These are phyloP conservation scores for Athripsodes cinereus DNA, from an alignment of 2,888 invertebrate species.

Conservation along the genomic window DNA sequence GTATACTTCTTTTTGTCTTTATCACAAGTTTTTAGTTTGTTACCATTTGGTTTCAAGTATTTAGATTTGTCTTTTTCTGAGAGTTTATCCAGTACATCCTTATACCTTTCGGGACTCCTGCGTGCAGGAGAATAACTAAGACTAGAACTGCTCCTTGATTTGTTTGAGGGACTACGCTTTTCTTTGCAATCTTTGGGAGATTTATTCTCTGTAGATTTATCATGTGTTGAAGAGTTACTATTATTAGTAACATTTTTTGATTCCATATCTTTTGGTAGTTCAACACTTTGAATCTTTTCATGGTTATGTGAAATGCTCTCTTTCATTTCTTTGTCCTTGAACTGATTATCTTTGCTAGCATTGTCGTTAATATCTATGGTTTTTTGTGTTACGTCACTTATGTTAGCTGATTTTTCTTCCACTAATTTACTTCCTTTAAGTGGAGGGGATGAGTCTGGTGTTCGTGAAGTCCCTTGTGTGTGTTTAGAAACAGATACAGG, in stretches of 20 bases:
- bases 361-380: too few relatives aligned
- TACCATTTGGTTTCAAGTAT: slow-evolving; percentile 36
- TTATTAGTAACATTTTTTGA: neutral
- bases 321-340: neutral
- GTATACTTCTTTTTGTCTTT: slow-evolving; percentile 19
- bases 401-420: neutral
- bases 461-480: slow-evolving; percentile 14
- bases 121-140: slow-evolving; percentile 65
- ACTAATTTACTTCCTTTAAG: slow-evolving; percentile 6
- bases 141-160: slow-evolving; percentile 45
- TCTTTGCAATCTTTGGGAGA: slow-evolving; percentile 7
- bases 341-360: too few relatives aligned
- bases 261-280: slow-evolving; percentile 6
- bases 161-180: slow-evolving; percentile 25
- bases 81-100: slow-evolving; percentile 54
- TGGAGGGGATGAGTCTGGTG: slow-evolving; percentile 25
- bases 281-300: neutral
- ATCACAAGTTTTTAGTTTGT: slow-evolving; percentile 22
- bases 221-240: neutral
- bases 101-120: slow-evolving; percentile 62
- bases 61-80: slow-evolving; percentile 52
- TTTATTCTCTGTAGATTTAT: neutral
- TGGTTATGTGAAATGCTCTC: neutral
- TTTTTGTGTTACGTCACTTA: too few relatives aligned
- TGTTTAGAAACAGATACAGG: slow-evolving; percentile 11